phyloP scores from a whole-genome alignment of 2,113 vertebrate species.

The Ameiurus melas region DNA sequence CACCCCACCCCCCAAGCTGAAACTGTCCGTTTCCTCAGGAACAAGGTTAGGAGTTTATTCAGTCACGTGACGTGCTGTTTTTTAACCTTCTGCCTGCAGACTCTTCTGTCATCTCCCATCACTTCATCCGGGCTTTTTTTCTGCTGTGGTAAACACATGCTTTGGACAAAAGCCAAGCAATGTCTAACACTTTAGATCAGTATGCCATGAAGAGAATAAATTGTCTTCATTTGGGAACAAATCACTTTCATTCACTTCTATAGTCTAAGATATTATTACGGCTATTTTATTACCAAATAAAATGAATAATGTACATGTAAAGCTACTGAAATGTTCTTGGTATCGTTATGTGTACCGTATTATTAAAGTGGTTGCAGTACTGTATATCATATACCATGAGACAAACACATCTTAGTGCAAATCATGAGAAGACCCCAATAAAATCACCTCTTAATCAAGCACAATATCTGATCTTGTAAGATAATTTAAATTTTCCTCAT shows the following conservation, averaged over 20 bases:
- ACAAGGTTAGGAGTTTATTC: slow-evolving; percentile 68
- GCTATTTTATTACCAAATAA: not conserved
- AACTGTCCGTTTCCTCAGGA: slow-evolving; percentile 69
- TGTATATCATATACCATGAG: not conserved
- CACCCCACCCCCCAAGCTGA: slow-evolving; percentile 36
- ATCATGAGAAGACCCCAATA: not conserved
- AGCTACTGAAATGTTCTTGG: not conserved
- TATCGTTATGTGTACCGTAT: not conserved
- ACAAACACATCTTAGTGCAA: not conserved
- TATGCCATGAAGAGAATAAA: slow-evolving; percentile 33
- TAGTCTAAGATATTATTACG: not conserved
- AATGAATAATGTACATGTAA: not conserved
- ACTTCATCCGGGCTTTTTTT: slow-evolving; percentile 65
- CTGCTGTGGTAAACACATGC: slow-evolving; percentile 64
- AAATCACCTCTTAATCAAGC: not conserved
- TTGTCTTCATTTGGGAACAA: slow-evolving; percentile 34
- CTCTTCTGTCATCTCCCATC: slow-evolving; percentile 76
- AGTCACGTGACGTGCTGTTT: slow-evolving; percentile 72
- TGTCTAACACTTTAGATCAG: slow-evolving; percentile 33
- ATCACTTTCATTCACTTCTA: not conserved
- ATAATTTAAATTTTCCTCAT: not conserved
- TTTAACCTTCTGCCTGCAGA: slow-evolving; percentile 76
- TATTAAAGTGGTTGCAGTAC: not conserved
- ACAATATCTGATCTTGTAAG: not conserved
- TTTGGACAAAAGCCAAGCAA: slow-evolving; percentile 57